phyloP scores from a whole-genome alignment of 35 echinoderm and acorn worm species.

The Strongylocentrotus purpuratus region DNA sequence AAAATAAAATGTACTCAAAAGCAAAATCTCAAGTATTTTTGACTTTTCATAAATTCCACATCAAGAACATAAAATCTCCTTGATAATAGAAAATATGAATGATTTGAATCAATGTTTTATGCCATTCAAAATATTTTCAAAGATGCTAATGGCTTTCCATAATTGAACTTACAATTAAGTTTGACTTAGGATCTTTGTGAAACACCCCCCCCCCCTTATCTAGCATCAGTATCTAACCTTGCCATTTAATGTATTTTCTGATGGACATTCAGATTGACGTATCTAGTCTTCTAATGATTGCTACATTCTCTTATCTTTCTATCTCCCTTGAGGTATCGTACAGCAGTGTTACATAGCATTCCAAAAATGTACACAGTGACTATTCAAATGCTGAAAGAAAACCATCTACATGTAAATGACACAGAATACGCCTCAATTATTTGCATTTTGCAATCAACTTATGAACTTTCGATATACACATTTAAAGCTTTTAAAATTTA shows the following conservation, averaged over 20 bases:
- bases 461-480: neutral
- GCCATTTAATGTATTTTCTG: conserved; percentile 1
- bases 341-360: too few species aligned
- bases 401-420: neutral
- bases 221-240: neutral
- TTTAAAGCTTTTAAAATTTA: neutral
- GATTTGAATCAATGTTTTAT: too few species aligned
- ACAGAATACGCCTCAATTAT: neutral
- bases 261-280: neutral
- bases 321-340: too few species aligned
- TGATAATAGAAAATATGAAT: too few species aligned
- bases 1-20: too few species aligned
- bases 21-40: too few species aligned
- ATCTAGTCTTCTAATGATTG: neutral
- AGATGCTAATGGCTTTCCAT: too few species aligned
- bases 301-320: neutral
- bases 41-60: too few species aligned
- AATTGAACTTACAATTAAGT: too few species aligned
- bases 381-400: neutral
- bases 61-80: too few species aligned
- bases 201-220: neutral
- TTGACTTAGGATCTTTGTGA: too few species aligned
- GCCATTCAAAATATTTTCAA: too few species aligned
- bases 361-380: neutral
- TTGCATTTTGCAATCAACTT: neutral